These are phyloP conservation scores for Rhingia campestris DNA, from an alignment of 2,888 invertebrate genomes.

Conservation along the genomic window DNA sequence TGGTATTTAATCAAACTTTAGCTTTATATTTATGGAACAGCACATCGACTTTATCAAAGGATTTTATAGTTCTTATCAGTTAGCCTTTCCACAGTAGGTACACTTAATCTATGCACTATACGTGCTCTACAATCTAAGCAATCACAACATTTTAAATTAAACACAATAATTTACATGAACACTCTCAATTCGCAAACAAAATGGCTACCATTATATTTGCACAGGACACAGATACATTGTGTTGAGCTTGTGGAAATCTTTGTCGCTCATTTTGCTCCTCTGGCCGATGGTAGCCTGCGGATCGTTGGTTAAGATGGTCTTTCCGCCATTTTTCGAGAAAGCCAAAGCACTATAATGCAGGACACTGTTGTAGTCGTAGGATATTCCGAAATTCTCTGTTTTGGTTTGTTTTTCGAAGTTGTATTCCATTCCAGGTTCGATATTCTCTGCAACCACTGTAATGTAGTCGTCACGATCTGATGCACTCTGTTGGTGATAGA, in stretches of 20 bases:
- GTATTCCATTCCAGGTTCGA: slow-evolving; percentile 84
- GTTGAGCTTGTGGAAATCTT: slow-evolving; percentile 76
- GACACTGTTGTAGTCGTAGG: slow-evolving; percentile 90
- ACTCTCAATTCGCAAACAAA: not conserved
- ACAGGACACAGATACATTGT: slow-evolving; percentile 80
- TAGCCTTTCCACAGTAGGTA: too few relatives aligned
- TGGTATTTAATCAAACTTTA: too few relatives aligned
- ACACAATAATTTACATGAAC: not conserved
- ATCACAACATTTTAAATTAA: not conserved
- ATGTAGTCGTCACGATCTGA: slow-evolving; percentile 89
- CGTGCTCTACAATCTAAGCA: not conserved
- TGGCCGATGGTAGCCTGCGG: slow-evolving; percentile 79
- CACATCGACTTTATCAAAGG: too few relatives aligned
- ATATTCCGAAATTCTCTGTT: slow-evolving; percentile 86
- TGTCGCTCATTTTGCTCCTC: slow-evolving; percentile 77
- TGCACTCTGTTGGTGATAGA: slow-evolving; percentile 91
- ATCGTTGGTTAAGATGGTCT: slow-evolving; percentile 86
- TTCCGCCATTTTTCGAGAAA: slow-evolving; percentile 87
- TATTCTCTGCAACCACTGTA: slow-evolving; percentile 83
- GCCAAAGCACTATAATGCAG: slow-evolving; percentile 91
- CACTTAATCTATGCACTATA: too few relatives aligned
- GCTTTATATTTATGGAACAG: too few relatives aligned
- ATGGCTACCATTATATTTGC: slow-evolving; percentile 68
- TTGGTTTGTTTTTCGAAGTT: slow-evolving; percentile 88
- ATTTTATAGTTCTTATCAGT: too few relatives aligned